Conservation (phyloP, 2,888 invertebrate genomes). For the Stramonita haemastoma region DNA sequence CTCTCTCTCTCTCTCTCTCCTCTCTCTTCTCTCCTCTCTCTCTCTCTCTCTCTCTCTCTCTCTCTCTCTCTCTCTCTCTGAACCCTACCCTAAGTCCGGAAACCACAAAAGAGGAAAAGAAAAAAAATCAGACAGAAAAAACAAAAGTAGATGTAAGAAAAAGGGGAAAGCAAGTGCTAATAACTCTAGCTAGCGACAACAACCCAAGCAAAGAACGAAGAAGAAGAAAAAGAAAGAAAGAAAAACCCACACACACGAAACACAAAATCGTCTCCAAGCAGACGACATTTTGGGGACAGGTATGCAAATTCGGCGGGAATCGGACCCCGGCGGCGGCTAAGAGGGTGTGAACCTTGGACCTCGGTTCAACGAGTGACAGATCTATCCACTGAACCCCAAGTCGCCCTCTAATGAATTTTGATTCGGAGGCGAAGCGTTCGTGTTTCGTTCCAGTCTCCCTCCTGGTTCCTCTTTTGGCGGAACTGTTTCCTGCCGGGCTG, state of each 20-base stretch:
- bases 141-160: not conserved
- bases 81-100: too few relatives aligned
- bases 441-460: not conserved
- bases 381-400: slow-evolving; percentile 23
- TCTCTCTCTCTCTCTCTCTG: too few relatives aligned
- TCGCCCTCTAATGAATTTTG: slow-evolving; percentile 29
- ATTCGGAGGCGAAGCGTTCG: slow-evolving; percentile 2
- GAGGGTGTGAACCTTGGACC: slow-evolving; percentile 6
- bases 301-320: slow-evolving; percentile 8
- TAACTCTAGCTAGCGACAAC: not conserved
- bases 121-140: not conserved
- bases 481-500: not conserved
- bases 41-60: too few relatives aligned
- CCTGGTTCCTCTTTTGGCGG: not conserved
- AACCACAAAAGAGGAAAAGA: not conserved
- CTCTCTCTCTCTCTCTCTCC: too few relatives aligned
- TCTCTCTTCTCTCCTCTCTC: too few relatives aligned
- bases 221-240: too few relatives aligned
- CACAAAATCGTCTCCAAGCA: not conserved
- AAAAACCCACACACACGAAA: too few relatives aligned
- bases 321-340: not conserved
- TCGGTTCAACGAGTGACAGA: slow-evolving; percentile 25
- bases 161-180: not conserved
- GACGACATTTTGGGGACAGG: slow-evolving; percentile 1
- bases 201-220: not conserved